Base-by-base conservation (phyloP, 1,140 invertebrate species). In the Chymomyza costata region DNA sequence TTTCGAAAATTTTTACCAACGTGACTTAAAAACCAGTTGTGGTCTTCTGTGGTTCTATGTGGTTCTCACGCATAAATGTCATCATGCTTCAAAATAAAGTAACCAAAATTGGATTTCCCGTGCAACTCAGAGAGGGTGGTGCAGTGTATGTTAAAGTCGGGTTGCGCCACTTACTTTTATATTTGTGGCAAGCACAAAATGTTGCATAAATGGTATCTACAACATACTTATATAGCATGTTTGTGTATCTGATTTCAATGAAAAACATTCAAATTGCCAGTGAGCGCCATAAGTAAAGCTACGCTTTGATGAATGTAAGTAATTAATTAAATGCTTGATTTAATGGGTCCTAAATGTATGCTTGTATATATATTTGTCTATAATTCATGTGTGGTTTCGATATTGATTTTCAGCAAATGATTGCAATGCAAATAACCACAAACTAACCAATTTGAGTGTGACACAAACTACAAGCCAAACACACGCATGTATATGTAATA, bases 261-360 rank as follows among this genome's bases (percentile, higher is more conserved):
- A 10, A 45, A 55, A 63, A 68, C 53, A 49, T n/a, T 50, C 65
- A 64, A 45, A 11, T 52, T 52, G 50, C 39, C 17, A 38, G 28
- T n/a, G 30, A 31, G 13, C n/a, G 18, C 18, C 35, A 31, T 38
- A 38, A 39, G 38, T 48, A 52, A 40, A 51, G 35, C 37, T 47
- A 39, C 21, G 65, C 66, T 52, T 60, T 69, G 60, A 69, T 65
- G 50, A 51, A 52, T 49, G 55, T 51, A 5, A 28, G 25, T 34
- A 70, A 71, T 71, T 65, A 70, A 70, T 71, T 71, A 62, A 71
- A 70, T 54, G 61, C 57, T 50, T 31, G 37, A 43, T 56, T 56
- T 65, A 70, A 70, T 51, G 40, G 39, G 21, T 13, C 0, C 6
- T 38, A 25, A 11, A 16, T 31, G 18, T 57, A 37, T 18, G 15